phyloP scores from a whole-genome alignment of 2,113 vertebrate species.

The Ciconia boyciana region DNA sequence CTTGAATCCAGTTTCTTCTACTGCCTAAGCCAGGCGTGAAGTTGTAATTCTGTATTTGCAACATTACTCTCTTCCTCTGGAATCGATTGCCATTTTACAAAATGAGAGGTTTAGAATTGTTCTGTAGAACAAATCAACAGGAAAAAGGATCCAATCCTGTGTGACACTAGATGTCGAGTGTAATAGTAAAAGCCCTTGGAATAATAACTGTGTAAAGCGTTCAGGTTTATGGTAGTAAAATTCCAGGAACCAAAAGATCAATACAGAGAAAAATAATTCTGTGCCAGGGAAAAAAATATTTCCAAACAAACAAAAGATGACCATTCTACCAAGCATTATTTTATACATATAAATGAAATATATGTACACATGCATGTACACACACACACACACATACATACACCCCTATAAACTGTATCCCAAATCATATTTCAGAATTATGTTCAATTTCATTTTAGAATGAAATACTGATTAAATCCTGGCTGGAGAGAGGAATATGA shows the following conservation, averaged over 20 bases:
- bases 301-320: not conserved
- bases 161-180: not conserved
- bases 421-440: not conserved
- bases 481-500: not conserved
- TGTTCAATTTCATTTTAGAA: not conserved
- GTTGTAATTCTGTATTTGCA: not conserved
- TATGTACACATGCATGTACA: not conserved
- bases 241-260: not conserved
- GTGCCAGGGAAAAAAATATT: not conserved
- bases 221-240: not conserved
- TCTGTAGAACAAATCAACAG: not conserved
- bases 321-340: not conserved
- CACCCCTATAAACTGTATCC: not conserved
- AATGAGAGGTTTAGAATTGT: not conserved
- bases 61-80: not conserved
- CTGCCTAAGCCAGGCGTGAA: not conserved
- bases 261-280: not conserved
- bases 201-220: not conserved
- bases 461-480: not conserved
- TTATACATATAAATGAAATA: not conserved
- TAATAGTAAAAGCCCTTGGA: not conserved
- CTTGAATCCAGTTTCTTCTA: not conserved
- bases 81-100: not conserved
- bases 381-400: fast-evolving
- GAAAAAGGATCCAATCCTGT: not conserved